A percentile compares a stretch with the other conserved stretches of the same genome.
Evolutionary conservation across 2,888 invertebrate species (phyloP).

Genomic region (Rhaphigaster nebulosa): DNA sequence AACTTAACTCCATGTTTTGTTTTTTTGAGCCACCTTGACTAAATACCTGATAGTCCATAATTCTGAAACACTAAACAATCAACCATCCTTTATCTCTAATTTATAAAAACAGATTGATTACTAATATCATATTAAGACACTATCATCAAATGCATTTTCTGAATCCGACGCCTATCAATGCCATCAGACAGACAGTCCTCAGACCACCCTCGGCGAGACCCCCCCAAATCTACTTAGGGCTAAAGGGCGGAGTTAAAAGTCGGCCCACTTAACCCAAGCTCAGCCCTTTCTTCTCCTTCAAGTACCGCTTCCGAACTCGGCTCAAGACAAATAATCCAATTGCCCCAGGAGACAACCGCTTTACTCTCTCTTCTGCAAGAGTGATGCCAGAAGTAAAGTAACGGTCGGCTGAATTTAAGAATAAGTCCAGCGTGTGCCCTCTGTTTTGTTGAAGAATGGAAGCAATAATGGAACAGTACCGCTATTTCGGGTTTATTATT

Average conservation of each 20-base stretch:
- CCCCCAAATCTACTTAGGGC: slow-evolving; percentile 39
- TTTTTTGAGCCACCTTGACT: too few relatives aligned
- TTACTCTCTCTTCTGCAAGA: neutral
- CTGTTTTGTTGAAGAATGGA: neutral
- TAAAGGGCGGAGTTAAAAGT: slow-evolving; percentile 52
- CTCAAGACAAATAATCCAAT: slow-evolving; percentile 47
- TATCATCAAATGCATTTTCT: neutral
- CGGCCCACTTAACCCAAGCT: slow-evolving; percentile 43
- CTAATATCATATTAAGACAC: too few relatives aligned
- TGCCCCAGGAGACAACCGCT: slow-evolving; percentile 2
- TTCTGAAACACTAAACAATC: too few relatives aligned
- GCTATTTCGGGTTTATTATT: neutral
- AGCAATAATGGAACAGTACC: neutral
- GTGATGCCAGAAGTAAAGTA: neutral
- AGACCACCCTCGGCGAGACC: slow-evolving; percentile 51
- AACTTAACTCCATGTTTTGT: too few relatives aligned
- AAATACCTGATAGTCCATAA: too few relatives aligned
- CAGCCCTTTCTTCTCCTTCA: neutral
- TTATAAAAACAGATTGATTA: too few relatives aligned
- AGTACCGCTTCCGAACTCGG: neutral
- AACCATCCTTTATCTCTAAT: too few relatives aligned
- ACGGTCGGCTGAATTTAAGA: neutral
- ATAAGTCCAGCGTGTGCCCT: neutral
- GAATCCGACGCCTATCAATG: neutral
- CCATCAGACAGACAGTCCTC: neutral